phyloP scores from a whole-genome alignment of 2,888 invertebrate species.

The Tetramorium bicarinatum region DNA sequence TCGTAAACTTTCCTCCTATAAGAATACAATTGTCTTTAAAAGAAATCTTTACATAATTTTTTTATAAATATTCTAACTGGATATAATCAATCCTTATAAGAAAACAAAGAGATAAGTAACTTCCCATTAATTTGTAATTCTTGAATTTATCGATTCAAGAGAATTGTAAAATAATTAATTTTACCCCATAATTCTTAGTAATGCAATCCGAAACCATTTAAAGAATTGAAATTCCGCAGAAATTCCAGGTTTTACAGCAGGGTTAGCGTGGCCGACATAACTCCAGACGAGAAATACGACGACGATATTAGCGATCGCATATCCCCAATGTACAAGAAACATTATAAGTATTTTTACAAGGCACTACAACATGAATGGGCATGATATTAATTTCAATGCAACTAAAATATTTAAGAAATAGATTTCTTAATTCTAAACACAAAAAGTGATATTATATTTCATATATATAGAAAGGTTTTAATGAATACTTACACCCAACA shows the following conservation, averaged over 20 bases:
- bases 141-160: not conserved
- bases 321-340: slow-evolving; percentile 97
- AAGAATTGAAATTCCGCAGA: slow-evolving; percentile 94
- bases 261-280: slow-evolving; percentile 98
- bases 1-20: slow-evolving; percentile 92
- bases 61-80: slow-evolving; percentile 2
- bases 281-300: slow-evolving; percentile 95
- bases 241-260: slow-evolving; percentile 97
- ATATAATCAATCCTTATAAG: slow-evolving; percentile 24
- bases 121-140: not conserved
- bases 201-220: slow-evolving; percentile 91
- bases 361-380: slow-evolving; percentile 89
- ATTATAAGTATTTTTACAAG: slow-evolving; percentile 95
- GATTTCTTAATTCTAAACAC: not conserved
- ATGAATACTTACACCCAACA: slow-evolving; percentile 92
- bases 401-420: not conserved
- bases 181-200: slow-evolving; percentile 93
- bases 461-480: not conserved
- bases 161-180: slow-evolving; percentile 68
- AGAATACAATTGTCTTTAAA: slow-evolving; percentile 61
- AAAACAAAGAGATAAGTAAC: not conserved
- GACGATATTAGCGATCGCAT: slow-evolving; percentile 94
- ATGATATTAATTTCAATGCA: not conserved
- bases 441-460: slow-evolving; percentile 1
- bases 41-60: not conserved